Evolutionary conservation across 1,140 invertebrate genomes (phyloP).

Genomic region (Aphis craccivora): DNA sequence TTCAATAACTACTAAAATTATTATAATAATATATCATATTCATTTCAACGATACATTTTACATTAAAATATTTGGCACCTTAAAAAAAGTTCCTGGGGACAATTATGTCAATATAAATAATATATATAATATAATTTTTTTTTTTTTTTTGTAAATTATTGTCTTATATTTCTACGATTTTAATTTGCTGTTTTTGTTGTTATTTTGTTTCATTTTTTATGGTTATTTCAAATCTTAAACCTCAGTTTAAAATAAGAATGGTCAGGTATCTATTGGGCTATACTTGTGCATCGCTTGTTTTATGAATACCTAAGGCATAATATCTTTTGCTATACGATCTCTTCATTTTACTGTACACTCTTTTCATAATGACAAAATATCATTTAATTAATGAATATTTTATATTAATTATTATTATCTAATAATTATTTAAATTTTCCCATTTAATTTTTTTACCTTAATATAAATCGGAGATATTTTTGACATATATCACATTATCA

Average conservation of each 20-base stretch:
- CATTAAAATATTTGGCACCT: conserved; percentile 22
- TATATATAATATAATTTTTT: conserved; percentile 45
- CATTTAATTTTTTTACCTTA: conserved; percentile 10
- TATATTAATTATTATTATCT: conserved; percentile 31
- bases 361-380: conserved; percentile 11
- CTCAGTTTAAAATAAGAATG: conserved; percentile 29
- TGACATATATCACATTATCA: conserved; percentile 28
- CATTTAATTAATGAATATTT: conserved; percentile 23
- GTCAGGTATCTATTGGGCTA: neutral
- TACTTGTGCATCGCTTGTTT: conserved; percentile 40
- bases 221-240: conserved; percentile 38
- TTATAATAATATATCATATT: neutral
- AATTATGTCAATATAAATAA: conserved; percentile 53
- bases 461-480: conserved; percentile 13
- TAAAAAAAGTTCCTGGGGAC: conserved; percentile 53
- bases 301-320: conserved; percentile 45
- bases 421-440: conserved; percentile 23
- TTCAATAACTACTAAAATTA: neutral
- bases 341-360: conserved; percentile 50
- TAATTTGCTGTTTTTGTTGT: conserved; percentile 36
- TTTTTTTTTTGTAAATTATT: conserved; percentile 47
- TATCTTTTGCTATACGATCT: conserved; percentile 52
- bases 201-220: conserved; percentile 46
- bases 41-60: conserved; percentile 23
- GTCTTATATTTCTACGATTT: conserved; percentile 44